Conservation (phyloP, 2,113 vertebrate species). For the Austrofundulus limnaeus region DNA sequence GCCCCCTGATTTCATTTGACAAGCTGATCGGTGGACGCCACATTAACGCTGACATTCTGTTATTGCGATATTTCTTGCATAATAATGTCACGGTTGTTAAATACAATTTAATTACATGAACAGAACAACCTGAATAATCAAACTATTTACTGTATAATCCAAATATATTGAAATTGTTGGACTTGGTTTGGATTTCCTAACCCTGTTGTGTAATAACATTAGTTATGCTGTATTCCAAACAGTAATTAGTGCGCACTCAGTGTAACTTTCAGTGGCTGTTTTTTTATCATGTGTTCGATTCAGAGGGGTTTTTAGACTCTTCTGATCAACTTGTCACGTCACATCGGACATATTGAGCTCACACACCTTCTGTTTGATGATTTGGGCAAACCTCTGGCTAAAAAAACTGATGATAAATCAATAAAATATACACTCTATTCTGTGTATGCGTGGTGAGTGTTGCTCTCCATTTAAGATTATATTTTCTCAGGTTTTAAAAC, state of each 20-base stretch:
- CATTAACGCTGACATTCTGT: background rate
- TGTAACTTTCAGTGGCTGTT: constrained; percentile 42
- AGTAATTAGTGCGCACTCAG: constrained; percentile 20
- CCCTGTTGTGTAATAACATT: constrained; percentile 10
- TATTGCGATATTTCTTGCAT: background rate
- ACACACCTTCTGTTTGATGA: constrained; percentile 10
- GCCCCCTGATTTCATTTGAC: too few relatives aligned
- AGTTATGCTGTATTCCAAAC: constrained; percentile 26
- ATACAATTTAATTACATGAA: constrained; percentile 10
- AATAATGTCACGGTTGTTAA: constrained; percentile 3
- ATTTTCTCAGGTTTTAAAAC: constrained; percentile 53
- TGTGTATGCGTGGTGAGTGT: constrained; percentile 17
- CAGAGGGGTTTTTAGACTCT: background rate
- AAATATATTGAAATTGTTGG: background rate
- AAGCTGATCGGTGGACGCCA: too few relatives aligned
- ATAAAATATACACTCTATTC: constrained; percentile 5
- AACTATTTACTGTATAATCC: background rate
- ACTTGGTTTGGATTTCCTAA: constrained; percentile 23
- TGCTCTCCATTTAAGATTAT: constrained; percentile 39
- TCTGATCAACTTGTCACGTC: background rate
- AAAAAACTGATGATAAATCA: background rate
- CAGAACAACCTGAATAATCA: constrained; percentile 18
- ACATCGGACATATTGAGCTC: constrained; percentile 11
- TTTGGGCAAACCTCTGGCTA: constrained; percentile 11
- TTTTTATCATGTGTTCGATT: constrained; percentile 32